phyloP scores from a whole-genome alignment of 2,797 vertebrate genomes.

The Chlorospingus flavigularis region DNA sequence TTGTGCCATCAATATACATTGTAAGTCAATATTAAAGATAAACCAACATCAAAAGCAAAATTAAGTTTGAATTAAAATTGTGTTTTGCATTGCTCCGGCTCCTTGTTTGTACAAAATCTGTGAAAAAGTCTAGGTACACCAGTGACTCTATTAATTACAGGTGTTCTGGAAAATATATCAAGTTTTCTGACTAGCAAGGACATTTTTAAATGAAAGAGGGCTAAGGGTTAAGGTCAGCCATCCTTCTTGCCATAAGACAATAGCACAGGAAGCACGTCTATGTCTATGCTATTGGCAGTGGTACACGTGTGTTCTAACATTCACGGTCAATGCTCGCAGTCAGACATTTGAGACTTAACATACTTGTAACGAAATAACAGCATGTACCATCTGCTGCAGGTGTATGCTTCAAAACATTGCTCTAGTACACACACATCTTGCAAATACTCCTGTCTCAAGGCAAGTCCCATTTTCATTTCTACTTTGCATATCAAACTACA shows the following conservation, averaged over 20 bases:
- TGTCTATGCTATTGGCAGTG: not conserved
- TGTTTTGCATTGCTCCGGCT: not conserved
- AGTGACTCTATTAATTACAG: not conserved
- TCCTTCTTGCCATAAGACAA: not conserved
- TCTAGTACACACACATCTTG: not conserved
- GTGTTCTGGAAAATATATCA: not conserved
- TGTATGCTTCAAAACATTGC: not conserved
- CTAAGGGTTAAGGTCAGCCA: conserved; percentile 27
- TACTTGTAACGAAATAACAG: conserved; percentile 51
- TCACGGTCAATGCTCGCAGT: conserved; percentile 30
- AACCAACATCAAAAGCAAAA: not conserved
- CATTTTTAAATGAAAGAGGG: conserved; percentile 21
- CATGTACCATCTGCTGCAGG: conserved; percentile 58
- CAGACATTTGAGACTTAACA: conserved; percentile 61
- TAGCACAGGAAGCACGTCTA: not conserved
- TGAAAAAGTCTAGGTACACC: not conserved
- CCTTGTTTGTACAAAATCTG: not conserved
- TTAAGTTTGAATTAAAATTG: not conserved
- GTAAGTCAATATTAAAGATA: not conserved
- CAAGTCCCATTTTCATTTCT: not conserved
- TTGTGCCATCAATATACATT: not conserved
- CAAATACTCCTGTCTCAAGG: not conserved
- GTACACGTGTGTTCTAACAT: conserved; percentile 30
- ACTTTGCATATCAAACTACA: not conserved
- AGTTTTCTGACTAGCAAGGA: conserved; percentile 1